Percentiles rank a stretch among this genome's conserved stretches.
These are phyloP conservation scores for Tor tambroides DNA, from an alignment of 2,113 vertebrate genomes.

Conservation along the genomic window DNA sequence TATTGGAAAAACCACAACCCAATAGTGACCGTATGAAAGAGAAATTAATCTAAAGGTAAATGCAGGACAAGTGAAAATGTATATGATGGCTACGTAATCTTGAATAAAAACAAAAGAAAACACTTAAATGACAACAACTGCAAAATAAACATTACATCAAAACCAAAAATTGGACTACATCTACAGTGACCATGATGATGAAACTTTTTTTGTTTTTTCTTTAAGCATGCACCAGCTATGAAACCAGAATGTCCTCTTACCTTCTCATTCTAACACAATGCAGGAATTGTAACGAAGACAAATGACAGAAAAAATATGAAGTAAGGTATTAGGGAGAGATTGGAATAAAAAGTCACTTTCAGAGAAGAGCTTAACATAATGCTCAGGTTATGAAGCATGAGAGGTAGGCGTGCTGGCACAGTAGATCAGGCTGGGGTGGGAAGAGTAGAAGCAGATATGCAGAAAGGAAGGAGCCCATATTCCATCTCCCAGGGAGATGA, in stretches of 20 bases:
- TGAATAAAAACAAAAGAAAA: conserved; percentile 58
- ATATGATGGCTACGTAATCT: conserved; percentile 55
- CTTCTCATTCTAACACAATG: conserved; percentile 99
- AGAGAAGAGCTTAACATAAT: conserved; percentile 78
- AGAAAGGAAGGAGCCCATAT: conserved; percentile 62
- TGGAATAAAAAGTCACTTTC: conserved; percentile 76
- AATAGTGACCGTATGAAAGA: conserved; percentile 66
- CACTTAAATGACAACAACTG: conserved; percentile 64
- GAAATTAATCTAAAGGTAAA: conserved; percentile 63
- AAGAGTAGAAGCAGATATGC: conserved; percentile 58
- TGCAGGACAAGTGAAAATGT: conserved; percentile 66
- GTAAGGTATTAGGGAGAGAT: conserved; percentile 92
- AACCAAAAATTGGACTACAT: conserved; percentile 68
- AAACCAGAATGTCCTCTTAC: conserved; percentile 93
- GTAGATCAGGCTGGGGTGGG: conserved; percentile 61
- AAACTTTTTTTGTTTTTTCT: conserved; percentile 60
- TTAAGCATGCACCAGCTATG: conserved; percentile 89
- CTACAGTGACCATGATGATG: conserved; percentile 71
- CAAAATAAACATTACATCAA: conserved; percentile 67
- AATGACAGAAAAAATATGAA: conserved; percentile 98
- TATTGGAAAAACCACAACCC: conserved; percentile 51
- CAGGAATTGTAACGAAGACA: conserved; percentile 95
- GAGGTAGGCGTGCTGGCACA: conserved; percentile 65
- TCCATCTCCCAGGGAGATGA: conserved; percentile 26
- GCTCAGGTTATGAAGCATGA: conserved; percentile 77